phyloP scores from a whole-genome alignment of 2,888 invertebrate genomes.

The Criorhina ranunculi region DNA sequence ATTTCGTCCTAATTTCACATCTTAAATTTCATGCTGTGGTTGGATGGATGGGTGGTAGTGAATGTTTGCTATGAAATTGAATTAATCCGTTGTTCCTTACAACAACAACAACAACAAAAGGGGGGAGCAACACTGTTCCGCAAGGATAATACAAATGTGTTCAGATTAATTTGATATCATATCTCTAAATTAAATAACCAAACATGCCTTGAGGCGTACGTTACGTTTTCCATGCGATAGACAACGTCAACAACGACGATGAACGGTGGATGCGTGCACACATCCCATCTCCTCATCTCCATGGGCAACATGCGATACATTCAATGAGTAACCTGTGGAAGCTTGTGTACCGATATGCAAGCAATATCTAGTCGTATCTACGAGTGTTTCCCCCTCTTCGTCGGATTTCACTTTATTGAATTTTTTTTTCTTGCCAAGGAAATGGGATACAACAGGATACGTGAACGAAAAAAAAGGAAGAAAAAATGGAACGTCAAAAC shows the following conservation, averaged over 20 bases:
- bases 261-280: background rate
- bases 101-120: background rate
- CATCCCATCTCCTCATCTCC: background rate
- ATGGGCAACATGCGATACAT: background rate
- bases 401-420: slow-evolving; percentile 15
- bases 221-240: background rate
- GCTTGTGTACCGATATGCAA: too few species aligned
- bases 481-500: background rate
- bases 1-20: too few species aligned
- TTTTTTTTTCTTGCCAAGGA: background rate
- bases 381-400: background rate
- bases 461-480: background rate
- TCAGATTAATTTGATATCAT: slow-evolving; percentile 29
- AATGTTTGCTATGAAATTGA: background rate
- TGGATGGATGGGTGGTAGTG: too few species aligned
- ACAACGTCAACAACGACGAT: background rate
- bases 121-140: background rate
- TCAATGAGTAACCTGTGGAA: slow-evolving; percentile 1
- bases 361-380: too few species aligned
- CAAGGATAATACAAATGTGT: slow-evolving; percentile 9
- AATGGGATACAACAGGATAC: background rate
- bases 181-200: slow-evolving; percentile 15
- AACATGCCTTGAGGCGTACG: background rate
- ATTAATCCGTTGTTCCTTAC: background rate
- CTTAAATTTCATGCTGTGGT: too few species aligned